Percentiles rank a stretch among this genome's conserved stretches.
Conservation (phyloP, 2,113 vertebrate genomes). For the Malurus melanocephalus region DNA sequence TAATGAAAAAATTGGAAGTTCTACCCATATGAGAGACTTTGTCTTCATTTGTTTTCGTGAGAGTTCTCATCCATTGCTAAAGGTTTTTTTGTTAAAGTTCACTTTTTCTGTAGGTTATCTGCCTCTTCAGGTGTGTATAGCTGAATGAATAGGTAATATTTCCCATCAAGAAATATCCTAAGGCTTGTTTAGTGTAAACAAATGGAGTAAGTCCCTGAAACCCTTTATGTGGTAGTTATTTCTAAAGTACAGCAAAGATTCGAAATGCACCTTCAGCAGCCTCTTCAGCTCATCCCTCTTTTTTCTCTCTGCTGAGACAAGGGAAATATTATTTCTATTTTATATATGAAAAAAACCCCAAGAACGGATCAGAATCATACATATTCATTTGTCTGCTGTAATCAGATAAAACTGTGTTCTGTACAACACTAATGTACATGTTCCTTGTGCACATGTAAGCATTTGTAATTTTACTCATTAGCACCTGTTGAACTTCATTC, state of each 20-base stretch:
- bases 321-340: neutral
- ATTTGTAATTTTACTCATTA: neutral
- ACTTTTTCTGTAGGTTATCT: neutral
- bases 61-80: neutral
- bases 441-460: neutral
- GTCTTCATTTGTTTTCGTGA: neutral
- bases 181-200: neutral
- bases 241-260: neutral
- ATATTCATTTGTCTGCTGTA: neutral
- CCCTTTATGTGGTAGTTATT: neutral
- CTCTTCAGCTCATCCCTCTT: neutral
- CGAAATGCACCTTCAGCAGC: neutral
- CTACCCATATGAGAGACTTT: neutral
- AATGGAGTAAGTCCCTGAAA: neutral
- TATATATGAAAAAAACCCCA: neutral
- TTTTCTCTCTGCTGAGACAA: neutral
- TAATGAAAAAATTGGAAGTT: neutral
- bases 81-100: neutral
- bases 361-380: neutral
- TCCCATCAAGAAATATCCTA: neutral
- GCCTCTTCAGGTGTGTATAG: neutral
- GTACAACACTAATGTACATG: accelerated
- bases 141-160: neutral
- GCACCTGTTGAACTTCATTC: neutral
- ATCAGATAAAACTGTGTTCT: neutral